phyloP scores from a whole-genome alignment of 2,113 vertebrate genomes.

The Lipophrys pholis region DNA sequence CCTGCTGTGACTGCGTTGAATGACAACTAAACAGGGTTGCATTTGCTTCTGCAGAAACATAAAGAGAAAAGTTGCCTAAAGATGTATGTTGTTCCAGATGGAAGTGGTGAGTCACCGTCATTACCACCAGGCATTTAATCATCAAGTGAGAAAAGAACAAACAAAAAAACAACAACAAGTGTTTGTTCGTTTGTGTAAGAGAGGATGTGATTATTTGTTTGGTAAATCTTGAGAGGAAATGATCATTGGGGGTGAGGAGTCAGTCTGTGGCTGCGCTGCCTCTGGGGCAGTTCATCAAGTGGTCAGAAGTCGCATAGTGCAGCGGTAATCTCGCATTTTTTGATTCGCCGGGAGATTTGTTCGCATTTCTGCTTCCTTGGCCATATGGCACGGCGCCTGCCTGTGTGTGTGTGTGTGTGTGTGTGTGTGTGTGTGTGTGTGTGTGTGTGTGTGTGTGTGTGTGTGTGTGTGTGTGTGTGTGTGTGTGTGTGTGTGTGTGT shows the following conservation, averaged over 20 bases:
- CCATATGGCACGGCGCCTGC: background rate
- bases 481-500: conserved; percentile 19
- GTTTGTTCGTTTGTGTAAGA: no score
- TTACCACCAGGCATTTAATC: no score
- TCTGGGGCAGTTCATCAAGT: background rate
- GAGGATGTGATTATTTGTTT: background rate
- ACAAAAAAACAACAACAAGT: background rate
- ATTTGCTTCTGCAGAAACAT: no score
- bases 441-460: conserved; percentile 6
- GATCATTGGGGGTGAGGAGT: background rate
- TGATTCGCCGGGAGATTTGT: background rate
- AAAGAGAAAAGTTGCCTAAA: no score
- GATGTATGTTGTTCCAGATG: no score
- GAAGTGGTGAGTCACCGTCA: no score
- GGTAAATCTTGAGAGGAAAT: background rate
- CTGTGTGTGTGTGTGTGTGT: conserved; percentile 20
- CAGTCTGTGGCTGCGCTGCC: background rate
- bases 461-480: conserved; percentile 8
- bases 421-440: conserved; percentile 17
- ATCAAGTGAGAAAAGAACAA: no score
- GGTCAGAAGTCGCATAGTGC: background rate
- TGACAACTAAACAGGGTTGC: no score
- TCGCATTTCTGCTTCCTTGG: background rate
- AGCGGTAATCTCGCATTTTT: conserved; percentile 6
- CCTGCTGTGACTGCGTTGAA: no score